Conservation (phyloP, 2,888 invertebrate genomes). For the Alloplasta piceator region DNA sequence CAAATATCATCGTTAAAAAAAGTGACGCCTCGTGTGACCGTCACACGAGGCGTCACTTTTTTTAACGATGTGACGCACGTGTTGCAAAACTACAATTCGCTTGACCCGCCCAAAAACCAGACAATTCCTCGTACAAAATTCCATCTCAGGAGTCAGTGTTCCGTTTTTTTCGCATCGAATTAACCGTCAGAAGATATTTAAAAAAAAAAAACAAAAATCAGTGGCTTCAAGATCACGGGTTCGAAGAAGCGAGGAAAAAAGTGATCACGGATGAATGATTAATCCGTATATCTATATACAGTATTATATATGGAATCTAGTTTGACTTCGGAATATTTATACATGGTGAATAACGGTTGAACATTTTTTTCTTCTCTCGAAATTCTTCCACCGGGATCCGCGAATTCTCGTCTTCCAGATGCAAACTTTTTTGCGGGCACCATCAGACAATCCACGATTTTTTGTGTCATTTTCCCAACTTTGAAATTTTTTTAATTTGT, state of each 20-base stretch:
- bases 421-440: too few relatives aligned
- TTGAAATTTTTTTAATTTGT: too few relatives aligned
- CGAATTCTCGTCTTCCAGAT: too few relatives aligned
- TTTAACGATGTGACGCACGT: too few relatives aligned
- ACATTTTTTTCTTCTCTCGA: slow-evolving; percentile 28
- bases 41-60: too few relatives aligned
- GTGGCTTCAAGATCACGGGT: too few relatives aligned
- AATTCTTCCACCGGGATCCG: slow-evolving; percentile 53
- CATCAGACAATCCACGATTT: too few relatives aligned
- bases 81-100: slow-evolving; percentile 65
- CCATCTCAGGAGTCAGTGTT: too few relatives aligned
- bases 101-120: neutral
- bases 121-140: too few relatives aligned
- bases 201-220: slow-evolving; percentile 21
- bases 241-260: too few relatives aligned
- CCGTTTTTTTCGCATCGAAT: neutral
- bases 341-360: slow-evolving; percentile 57
- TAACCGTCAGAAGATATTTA: slow-evolving; percentile 27
- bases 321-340: slow-evolving; percentile 42
- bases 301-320: neutral
- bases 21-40: slow-evolving; percentile 69
- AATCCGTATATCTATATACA: neutral
- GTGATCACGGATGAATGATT: neutral
- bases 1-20: neutral
- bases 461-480: too few relatives aligned